Conservation (phyloP, 2,113 vertebrate species). For the Esox niger region DNA sequence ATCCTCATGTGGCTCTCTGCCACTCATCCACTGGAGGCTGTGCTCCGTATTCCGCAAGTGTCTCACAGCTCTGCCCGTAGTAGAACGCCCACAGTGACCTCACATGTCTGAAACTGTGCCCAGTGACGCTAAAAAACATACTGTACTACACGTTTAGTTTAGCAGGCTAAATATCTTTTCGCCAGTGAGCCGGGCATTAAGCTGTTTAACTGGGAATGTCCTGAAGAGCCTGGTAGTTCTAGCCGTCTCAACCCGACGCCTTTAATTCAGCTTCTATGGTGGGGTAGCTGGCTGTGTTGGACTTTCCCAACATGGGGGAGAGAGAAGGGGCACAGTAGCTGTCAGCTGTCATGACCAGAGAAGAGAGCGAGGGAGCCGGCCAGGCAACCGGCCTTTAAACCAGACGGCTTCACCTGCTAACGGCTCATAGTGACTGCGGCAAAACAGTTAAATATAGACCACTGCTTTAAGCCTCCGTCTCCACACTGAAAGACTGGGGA, state of each 20-base stretch:
- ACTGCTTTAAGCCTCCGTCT: slow-evolving; percentile 48
- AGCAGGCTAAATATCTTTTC: slow-evolving; percentile 47
- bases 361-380: slow-evolving; percentile 7
- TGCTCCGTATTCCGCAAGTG: neutral
- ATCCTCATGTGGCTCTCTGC: neutral
- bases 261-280: slow-evolving; percentile 36
- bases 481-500: slow-evolving; percentile 48
- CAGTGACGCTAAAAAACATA: slow-evolving; percentile 42
- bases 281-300: slow-evolving; percentile 54
- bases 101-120: slow-evolving; percentile 24
- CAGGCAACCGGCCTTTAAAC: slow-evolving; percentile 35
- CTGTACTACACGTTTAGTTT: slow-evolving; percentile 45
- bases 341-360: slow-evolving; percentile 66
- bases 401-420: slow-evolving; percentile 64
- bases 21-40: neutral
- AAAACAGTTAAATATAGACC: slow-evolving; percentile 71
- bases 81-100: slow-evolving; percentile 12
- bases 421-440: slow-evolving; percentile 46
- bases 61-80: slow-evolving; percentile 8
- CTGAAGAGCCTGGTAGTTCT: slow-evolving; percentile 46
- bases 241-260: slow-evolving; percentile 53
- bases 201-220: slow-evolving; percentile 44
- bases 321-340: slow-evolving; percentile 31
- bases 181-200: slow-evolving; percentile 4
- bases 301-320: slow-evolving; percentile 56